Percentiles rank a stretch among this genome's conserved stretches.
phyloP scores from a whole-genome alignment of 2,113 vertebrate genomes.

The Rana temporaria region DNA sequence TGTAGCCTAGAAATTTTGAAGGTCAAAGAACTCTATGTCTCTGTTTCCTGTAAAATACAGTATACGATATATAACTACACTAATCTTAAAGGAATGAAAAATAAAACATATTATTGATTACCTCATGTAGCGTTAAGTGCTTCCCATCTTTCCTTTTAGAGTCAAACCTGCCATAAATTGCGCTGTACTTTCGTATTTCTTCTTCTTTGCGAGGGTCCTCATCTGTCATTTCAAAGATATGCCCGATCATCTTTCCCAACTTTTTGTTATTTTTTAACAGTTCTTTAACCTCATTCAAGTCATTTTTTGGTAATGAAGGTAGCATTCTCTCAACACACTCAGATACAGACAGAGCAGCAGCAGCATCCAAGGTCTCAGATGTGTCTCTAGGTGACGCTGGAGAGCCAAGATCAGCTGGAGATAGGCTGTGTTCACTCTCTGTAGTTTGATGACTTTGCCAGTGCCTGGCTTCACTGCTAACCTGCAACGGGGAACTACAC shows the following conservation, averaged over 20 bases:
- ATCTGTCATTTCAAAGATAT: slow-evolving; percentile 94
- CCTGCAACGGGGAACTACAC: slow-evolving; percentile 78
- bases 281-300: slow-evolving; percentile 84
- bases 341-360: slow-evolving; percentile 87
- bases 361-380: slow-evolving; percentile 86
- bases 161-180: slow-evolving; percentile 97
- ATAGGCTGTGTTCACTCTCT: slow-evolving; percentile 90
- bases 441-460: slow-evolving; percentile 88
- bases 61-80: not conserved
- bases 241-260: slow-evolving; percentile 95
- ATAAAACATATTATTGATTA: slow-evolving; percentile 61
- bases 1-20: too few species aligned
- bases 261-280: slow-evolving; percentile 95
- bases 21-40: too few species aligned
- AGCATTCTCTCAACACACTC: slow-evolving; percentile 94
- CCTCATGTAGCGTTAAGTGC: slow-evolving; percentile 96
- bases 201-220: slow-evolving; percentile 92
- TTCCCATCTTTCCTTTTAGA: slow-evolving; percentile 97
- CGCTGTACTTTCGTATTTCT: slow-evolving; percentile 96
- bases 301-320: slow-evolving; percentile 82
- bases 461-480: slow-evolving; percentile 79
- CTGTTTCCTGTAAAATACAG: not conserved
- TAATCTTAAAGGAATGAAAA: not conserved
- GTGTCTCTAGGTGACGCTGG: slow-evolving; percentile 91
- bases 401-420: slow-evolving; percentile 88